phyloP scores from a whole-genome alignment of 2,888 invertebrate genomes.

The Eurois occulta region DNA sequence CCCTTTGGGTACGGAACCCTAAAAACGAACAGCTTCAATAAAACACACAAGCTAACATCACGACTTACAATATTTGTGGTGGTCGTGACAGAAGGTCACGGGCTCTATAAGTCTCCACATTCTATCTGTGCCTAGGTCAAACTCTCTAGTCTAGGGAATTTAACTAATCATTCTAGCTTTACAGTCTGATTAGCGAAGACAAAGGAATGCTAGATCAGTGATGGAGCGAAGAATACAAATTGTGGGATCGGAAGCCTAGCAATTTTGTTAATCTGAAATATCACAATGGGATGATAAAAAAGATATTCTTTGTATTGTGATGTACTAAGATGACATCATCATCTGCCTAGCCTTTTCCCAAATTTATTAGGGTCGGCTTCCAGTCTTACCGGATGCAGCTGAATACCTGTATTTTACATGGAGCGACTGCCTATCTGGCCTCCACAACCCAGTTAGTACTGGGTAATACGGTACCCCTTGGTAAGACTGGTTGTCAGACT shows the following conservation, averaged over 20 bases:
- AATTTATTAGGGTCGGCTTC: too few relatives aligned
- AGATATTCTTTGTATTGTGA: not conserved
- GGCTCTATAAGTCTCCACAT: constrained; percentile 77
- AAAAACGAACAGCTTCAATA: constrained; percentile 54
- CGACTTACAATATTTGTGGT: constrained; percentile 80
- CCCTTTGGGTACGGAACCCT: too few relatives aligned
- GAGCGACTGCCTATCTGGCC: too few relatives aligned
- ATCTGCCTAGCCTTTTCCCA: too few relatives aligned
- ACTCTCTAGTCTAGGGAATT: constrained; percentile 83
- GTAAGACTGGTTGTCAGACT: too few relatives aligned
- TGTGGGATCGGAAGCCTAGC: constrained; percentile 11
- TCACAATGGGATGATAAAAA: constrained; percentile 1
- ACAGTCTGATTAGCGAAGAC: constrained; percentile 56
- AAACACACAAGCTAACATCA: constrained; percentile 73
- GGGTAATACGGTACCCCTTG: too few relatives aligned
- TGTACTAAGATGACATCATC: too few relatives aligned
- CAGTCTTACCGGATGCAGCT: too few relatives aligned
- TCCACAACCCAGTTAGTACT: too few relatives aligned
- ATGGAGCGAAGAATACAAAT: constrained; percentile 25
- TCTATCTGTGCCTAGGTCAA: constrained; percentile 84
- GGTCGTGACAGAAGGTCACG: constrained; percentile 84
- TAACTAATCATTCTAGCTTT: constrained; percentile 66
- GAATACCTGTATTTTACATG: too few relatives aligned
- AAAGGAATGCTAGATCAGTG: constrained; percentile 33
- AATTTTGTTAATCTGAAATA: constrained; percentile 20